Evolutionary conservation across 2,888 invertebrate genomes (phyloP), one percentile per base, ranked within the genome.

Genomic region (Epinotia ramella): DNA sequence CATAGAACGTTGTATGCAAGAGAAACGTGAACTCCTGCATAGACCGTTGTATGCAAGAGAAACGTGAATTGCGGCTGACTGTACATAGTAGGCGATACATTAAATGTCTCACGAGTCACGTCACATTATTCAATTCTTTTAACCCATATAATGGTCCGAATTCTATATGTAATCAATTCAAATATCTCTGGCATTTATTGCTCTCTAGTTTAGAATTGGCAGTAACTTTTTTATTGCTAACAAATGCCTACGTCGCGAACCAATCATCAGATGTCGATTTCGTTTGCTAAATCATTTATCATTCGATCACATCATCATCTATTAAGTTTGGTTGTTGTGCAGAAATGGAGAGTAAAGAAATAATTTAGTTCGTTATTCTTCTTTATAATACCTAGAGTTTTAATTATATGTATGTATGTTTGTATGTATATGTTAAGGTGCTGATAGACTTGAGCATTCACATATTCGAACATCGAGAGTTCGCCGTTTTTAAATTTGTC

Each of bases 281-380:
- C 80, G 78, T 78, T 81, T 83, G 82, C 83, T 83, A 78, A 82
- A 86, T 84, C 90, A 89, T 92, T 86, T 87, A 87, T 93, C 92
- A 91, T 91, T 85, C 91, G 91, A 93, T 92, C 90, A 87, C 83
- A 89, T 90, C 89, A 80, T 80, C 80, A 81, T 84, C 88, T 88
- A 91, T 91, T 85, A 85, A 84, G 84, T 84, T 82, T 86, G 82
- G 82, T 85, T 20, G 62, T 18, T 46, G 46, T 24, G 59, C 59
- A 33, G 28, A 70, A 12, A 6, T 53, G 2, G 20, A 40, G 33
- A n/a, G 20, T 18, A 9, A 63, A 63, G 0, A 44, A 44, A 16
- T 2, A 3, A 46, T 13, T 46, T 46, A 12, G 13, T 49, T 49
- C 49, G 16, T 16, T 49, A 5, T 16, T 49, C 49, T 33, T 33